Conservation (phyloP, 2,797 vertebrate species). For the Pipistrellus kuhlii region DNA sequence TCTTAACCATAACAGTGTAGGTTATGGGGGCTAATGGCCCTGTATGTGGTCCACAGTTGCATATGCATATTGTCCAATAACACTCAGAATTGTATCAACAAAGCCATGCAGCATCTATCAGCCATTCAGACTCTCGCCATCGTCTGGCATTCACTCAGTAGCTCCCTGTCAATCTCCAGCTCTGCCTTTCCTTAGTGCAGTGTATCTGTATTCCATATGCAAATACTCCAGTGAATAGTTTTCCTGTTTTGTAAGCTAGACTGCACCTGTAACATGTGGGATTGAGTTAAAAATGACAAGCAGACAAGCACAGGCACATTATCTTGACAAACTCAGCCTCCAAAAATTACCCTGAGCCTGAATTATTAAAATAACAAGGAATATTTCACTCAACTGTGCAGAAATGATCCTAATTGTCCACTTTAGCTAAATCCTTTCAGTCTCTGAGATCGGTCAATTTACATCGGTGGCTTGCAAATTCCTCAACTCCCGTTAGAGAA, state of each 20-base stretch:
- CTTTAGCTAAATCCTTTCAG: conserved; percentile 96
- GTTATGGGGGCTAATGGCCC: neutral
- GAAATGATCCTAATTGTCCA: conserved; percentile 97
- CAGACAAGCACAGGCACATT: conserved; percentile 95
- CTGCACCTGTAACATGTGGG: conserved; percentile 91
- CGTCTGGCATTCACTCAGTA: conserved; percentile 60
- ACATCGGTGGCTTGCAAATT: conserved; percentile 92
- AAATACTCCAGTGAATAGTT: conserved; percentile 88
- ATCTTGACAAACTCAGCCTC: conserved; percentile 96
- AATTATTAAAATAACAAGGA: conserved; percentile 99
- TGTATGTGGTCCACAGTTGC: conserved; percentile 54
- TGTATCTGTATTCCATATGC: conserved; percentile 88
- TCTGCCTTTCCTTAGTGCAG: conserved; percentile 60
- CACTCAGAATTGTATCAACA: conserved; percentile 64
- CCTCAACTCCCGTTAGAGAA: conserved; percentile 94
- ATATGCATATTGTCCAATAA: conserved; percentile 60
- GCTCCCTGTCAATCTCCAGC: conserved; percentile 82
- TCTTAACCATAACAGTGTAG: neutral
- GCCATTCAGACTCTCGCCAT: conserved; percentile 64
- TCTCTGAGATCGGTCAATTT: conserved; percentile 95
- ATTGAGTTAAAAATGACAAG: conserved; percentile 97
- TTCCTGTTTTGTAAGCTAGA: conserved; percentile 91
- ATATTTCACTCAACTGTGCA: conserved; percentile 96
- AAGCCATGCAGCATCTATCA: conserved; percentile 60
- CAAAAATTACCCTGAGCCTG: conserved; percentile 96